Evolutionary conservation across 2,113 vertebrate genomes (phyloP).

Genomic region (Apaloderma vittatum): DNA sequence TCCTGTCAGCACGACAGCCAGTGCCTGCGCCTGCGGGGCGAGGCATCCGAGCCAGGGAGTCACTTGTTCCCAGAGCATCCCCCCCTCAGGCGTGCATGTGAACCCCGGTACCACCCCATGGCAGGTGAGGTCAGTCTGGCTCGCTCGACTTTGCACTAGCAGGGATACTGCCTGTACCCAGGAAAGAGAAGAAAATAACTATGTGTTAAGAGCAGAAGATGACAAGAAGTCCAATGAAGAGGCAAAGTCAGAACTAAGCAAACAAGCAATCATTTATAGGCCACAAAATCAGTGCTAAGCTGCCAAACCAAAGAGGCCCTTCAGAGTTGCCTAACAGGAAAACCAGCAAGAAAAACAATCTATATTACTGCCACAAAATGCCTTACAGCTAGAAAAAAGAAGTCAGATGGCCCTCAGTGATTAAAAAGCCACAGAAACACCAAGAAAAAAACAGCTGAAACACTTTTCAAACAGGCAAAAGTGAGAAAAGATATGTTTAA

Average conservation of each 20-base stretch:
- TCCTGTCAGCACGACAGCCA: not conserved
- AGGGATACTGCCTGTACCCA: not conserved
- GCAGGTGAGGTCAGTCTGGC: not conserved
- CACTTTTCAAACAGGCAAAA: not conserved
- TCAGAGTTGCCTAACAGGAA: constrained; percentile 64
- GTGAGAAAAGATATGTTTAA: not conserved
- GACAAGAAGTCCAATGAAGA: constrained; percentile 8
- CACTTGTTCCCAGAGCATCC: not conserved
- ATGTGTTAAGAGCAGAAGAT: not conserved
- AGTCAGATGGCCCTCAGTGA: constrained; percentile 36
- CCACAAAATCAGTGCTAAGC: constrained; percentile 50
- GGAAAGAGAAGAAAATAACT: not conserved
- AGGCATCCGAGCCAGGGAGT: not conserved
- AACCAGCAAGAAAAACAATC: constrained; percentile 58
- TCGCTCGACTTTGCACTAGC: accelerated
- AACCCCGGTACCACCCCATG: not conserved
- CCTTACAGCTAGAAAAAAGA: constrained; percentile 45
- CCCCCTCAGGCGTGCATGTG: accelerated
- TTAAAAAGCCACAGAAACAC: constrained; percentile 63
- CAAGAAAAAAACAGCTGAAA: constrained; percentile 41
- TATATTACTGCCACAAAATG: constrained; percentile 31
- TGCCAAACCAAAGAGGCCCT: constrained; percentile 62
- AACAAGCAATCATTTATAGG: constrained; percentile 27
- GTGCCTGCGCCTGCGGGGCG: not conserved
- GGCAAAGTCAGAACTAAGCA: constrained; percentile 28